Conservation (phyloP, 2,888 invertebrate species). For the Tipula helvola region DNA sequence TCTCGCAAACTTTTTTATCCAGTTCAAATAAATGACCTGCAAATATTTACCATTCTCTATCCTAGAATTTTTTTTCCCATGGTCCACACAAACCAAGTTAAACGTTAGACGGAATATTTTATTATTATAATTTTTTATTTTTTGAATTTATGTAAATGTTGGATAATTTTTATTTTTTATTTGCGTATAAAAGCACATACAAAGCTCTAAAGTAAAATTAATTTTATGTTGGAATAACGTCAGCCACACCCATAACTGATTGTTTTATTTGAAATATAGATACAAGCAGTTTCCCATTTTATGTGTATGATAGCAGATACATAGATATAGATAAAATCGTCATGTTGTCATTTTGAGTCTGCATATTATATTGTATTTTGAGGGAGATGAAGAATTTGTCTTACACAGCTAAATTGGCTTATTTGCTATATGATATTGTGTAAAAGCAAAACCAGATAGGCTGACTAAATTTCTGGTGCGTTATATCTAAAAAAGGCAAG, state of each 20-base stretch:
- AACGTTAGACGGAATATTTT: neutral
- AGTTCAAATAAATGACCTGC: neutral
- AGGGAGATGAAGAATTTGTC: neutral
- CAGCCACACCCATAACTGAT: constrained; percentile 4
- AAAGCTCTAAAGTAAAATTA: neutral
- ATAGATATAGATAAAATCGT: neutral
- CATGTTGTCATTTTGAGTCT: neutral
- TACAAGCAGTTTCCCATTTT: neutral
- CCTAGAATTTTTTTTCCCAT: neutral
- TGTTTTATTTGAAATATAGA: neutral
- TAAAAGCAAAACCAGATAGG: neutral
- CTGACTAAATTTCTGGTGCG: neutral
- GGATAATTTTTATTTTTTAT: neutral
- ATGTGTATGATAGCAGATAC: neutral
- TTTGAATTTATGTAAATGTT: neutral
- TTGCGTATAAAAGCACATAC: neutral
- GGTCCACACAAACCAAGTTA: neutral
- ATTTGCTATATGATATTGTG: neutral
- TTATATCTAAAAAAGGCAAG: neutral
- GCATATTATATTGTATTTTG: neutral
- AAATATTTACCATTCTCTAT: neutral
- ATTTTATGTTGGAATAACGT: neutral
- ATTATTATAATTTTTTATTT: too few relatives aligned
- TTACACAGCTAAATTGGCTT: neutral
- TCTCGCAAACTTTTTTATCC: neutral